Conservation (phyloP, 2,888 invertebrate species). For the Eupithecia pulchellata region DNA sequence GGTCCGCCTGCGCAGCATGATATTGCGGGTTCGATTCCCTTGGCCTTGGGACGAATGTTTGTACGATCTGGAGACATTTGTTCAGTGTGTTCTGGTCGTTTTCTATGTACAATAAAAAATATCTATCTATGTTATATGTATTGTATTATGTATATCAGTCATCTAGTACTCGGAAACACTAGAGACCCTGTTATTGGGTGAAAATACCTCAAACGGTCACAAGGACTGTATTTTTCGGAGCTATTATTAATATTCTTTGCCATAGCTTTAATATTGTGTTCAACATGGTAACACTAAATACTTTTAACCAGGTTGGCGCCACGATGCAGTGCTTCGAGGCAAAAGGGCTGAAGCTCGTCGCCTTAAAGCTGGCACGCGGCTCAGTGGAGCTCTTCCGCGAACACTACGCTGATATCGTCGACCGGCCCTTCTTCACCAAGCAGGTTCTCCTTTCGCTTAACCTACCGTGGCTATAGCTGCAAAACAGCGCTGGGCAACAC, state of each 20-base stretch:
- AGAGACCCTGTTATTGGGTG: too few relatives aligned
- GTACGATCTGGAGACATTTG: too few relatives aligned
- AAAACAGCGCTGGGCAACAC: background rate
- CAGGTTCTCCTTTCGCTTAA: background rate
- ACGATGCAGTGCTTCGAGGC: background rate
- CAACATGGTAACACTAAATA: background rate
- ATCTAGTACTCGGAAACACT: too few relatives aligned
- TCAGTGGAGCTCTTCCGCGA: background rate
- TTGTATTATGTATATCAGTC: too few relatives aligned
- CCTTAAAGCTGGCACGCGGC: background rate
- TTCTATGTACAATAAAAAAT: too few relatives aligned
- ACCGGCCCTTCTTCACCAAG: background rate
- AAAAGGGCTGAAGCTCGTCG: background rate
- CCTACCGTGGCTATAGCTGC: background rate
- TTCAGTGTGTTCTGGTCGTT: too few relatives aligned
- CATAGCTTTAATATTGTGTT: background rate
- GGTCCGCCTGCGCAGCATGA: too few relatives aligned
- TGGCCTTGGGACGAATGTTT: too few relatives aligned
- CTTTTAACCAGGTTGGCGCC: background rate
- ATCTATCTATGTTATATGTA: too few relatives aligned
- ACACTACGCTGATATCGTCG: background rate
- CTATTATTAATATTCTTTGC: background rate
- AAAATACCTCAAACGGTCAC: too few relatives aligned
- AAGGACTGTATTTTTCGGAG: too few relatives aligned
- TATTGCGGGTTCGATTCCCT: too few relatives aligned